Evolutionary conservation across 2,888 invertebrate species (phyloP).

Genomic region (Lacanobia wlatinum): DNA sequence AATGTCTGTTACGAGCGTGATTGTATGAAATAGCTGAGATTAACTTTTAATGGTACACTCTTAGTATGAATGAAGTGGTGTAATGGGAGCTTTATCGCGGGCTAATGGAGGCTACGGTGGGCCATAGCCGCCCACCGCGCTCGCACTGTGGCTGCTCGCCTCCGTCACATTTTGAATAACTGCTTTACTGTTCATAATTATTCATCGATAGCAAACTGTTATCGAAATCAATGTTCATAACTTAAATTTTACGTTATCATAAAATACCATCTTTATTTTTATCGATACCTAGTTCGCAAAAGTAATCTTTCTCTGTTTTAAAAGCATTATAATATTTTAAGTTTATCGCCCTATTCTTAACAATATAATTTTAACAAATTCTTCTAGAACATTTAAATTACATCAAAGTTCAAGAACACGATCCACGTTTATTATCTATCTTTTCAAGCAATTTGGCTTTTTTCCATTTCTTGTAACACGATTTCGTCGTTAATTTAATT

Average conservation of each 20-base stretch:
- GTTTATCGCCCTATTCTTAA: slow-evolving; percentile 31
- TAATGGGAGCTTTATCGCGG: slow-evolving; percentile 82
- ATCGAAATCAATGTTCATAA: slow-evolving; percentile 11
- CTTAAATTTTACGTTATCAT: slow-evolving; percentile 3
- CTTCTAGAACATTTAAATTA: slow-evolving; percentile 41
- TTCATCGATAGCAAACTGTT: slow-evolving; percentile 24
- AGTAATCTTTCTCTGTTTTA: slow-evolving; percentile 13
- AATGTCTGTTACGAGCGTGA: slow-evolving; percentile 68
- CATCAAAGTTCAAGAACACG: slow-evolving; percentile 43
- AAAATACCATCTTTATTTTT: slow-evolving; percentile 37
- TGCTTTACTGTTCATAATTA: slow-evolving; percentile 28
- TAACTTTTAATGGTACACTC: slow-evolving; percentile 81
- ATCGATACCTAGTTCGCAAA: not conserved
- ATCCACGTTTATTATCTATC: slow-evolving; percentile 34
- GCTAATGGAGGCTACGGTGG: slow-evolving; percentile 78
- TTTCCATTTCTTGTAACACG: slow-evolving; percentile 46
- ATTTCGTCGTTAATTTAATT: slow-evolving; percentile 55
- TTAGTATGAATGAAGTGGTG: slow-evolving; percentile 82
- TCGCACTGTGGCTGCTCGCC: slow-evolving; percentile 47
- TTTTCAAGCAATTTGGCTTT: slow-evolving; percentile 55
- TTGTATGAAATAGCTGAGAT: slow-evolving; percentile 79
- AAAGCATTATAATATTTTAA: slow-evolving; percentile 29
- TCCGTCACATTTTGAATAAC: slow-evolving; percentile 43
- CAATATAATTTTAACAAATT: slow-evolving; percentile 34
- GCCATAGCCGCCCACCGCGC: slow-evolving; percentile 69